phyloP scores from a whole-genome alignment of 2,797 vertebrate species.

The Novumbra hubbsi region DNA sequence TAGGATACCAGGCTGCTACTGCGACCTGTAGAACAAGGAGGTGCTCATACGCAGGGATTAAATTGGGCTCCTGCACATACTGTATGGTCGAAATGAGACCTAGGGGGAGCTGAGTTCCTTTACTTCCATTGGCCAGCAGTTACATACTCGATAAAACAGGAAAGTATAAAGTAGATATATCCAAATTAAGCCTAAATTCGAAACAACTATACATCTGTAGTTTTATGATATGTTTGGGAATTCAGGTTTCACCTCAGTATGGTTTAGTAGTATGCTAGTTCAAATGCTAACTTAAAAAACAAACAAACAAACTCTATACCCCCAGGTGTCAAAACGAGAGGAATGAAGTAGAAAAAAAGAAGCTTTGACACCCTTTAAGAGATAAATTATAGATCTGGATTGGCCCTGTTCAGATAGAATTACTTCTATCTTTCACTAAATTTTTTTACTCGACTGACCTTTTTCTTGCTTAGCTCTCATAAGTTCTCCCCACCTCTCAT shows the following conservation, averaged over 20 bases:
- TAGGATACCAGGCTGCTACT: no score
- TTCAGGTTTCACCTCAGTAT: constrained; percentile 29
- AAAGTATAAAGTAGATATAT: no score
- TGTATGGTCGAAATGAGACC: no score
- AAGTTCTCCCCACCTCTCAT: background rate
- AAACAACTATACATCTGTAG: background rate
- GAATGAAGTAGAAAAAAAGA: constrained; percentile 54
- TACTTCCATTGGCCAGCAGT: no score
- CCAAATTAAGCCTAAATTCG: no score
- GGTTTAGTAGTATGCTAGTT: constrained; percentile 5
- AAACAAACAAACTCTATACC: constrained; percentile 34
- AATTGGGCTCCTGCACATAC: no score
- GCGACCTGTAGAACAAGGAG: no score
- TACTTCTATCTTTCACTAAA: constrained; percentile 38
- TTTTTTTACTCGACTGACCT: constrained; percentile 27
- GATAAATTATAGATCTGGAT: constrained; percentile 78
- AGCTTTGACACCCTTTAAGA: constrained; percentile 72
- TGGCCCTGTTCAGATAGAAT: constrained; percentile 66
- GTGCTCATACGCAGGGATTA: no score
- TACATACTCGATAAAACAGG: no score
- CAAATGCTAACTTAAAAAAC: constrained; percentile 20
- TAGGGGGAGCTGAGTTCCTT: no score
- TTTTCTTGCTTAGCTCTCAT: constrained; percentile 40
- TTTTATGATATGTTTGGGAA: background rate
- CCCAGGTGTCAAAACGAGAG: constrained; percentile 49